These are phyloP conservation scores for Epinephelus lanceolatus DNA, from an alignment of 2,113 vertebrate genomes.

Conservation along the genomic window DNA sequence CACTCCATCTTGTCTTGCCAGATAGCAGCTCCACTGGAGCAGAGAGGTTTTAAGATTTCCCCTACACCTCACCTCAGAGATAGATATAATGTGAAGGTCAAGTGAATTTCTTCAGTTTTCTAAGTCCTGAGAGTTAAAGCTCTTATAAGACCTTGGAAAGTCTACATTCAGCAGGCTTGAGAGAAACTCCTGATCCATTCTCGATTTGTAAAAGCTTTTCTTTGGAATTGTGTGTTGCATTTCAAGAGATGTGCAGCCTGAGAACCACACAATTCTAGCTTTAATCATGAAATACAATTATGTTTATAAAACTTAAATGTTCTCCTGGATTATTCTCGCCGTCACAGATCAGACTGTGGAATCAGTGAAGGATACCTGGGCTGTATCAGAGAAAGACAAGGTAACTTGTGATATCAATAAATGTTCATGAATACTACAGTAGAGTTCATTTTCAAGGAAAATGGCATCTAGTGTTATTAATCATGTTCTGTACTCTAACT, in stretches of 20 bases:
- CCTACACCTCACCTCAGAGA: constrained; percentile 5
- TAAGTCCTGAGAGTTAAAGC: background rate
- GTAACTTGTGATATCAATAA: constrained; percentile 35
- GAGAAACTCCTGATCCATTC: background rate
- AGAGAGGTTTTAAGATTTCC: background rate
- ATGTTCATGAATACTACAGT: constrained; percentile 13
- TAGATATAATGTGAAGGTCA: constrained; percentile 18
- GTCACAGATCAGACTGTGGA: constrained; percentile 36
- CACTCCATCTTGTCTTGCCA: constrained; percentile 3
- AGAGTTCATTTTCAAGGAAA: background rate
- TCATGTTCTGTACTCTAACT: background rate
- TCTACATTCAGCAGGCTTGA: background rate
- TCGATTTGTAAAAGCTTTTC: background rate
- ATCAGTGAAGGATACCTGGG: constrained; percentile 55
- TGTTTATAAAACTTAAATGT: background rate
- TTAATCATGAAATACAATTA: background rate
- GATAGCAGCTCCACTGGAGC: background rate
- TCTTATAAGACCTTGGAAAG: background rate
- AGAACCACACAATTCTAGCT: background rate
- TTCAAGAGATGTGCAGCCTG: background rate
- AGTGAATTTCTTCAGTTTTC: background rate
- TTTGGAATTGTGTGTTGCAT: background rate
- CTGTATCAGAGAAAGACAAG: constrained; percentile 73
- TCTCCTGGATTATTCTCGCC: constrained; percentile 16
- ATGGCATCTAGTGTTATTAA: background rate